A percentile compares a stretch with the other conserved stretches of the same genome.
Conservation (phyloP, 2,888 invertebrate species). For the Diarsia brunnea region DNA sequence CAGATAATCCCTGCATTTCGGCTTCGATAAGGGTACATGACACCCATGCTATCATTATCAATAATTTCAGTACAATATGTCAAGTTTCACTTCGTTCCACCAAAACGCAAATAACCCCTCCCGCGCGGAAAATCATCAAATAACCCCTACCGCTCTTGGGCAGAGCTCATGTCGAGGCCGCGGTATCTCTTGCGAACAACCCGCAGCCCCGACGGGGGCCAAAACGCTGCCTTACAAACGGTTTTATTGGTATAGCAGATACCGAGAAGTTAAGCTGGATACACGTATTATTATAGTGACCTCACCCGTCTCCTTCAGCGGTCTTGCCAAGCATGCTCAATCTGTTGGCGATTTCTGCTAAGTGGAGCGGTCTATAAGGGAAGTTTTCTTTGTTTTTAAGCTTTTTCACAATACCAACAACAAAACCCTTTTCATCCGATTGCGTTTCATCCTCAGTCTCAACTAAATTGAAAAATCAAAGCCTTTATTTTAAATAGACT, state of each 20-base stretch:
- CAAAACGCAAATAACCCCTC: too few species aligned
- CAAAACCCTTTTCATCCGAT: conserved; percentile 23
- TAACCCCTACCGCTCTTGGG: too few species aligned
- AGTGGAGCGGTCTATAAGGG: conserved; percentile 72
- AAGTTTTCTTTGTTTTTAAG: conserved; percentile 52
- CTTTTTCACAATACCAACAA: not conserved
- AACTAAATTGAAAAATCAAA: conserved; percentile 68
- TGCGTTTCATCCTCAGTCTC: conserved; percentile 38
- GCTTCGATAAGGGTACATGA: too few species aligned
- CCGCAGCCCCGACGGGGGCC: too few species aligned
- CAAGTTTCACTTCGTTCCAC: not conserved
- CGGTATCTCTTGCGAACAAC: too few species aligned
- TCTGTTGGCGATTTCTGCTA: conserved; percentile 79
- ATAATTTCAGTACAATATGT: not conserved
- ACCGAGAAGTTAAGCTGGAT: not conserved
- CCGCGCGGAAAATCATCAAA: too few species aligned
- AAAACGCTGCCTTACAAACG: not conserved
- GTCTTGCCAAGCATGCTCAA: conserved; percentile 86
- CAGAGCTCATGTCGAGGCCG: too few species aligned
- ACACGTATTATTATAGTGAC: not conserved
- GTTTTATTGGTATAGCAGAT: not conserved
- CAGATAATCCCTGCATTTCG: too few species aligned
- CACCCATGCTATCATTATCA: not conserved
- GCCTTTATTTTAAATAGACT: too few species aligned
- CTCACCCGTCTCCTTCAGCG: conserved; percentile 86